phyloP scores from a whole-genome alignment of 2,113 vertebrate species.

The Aviceda subcristata region DNA sequence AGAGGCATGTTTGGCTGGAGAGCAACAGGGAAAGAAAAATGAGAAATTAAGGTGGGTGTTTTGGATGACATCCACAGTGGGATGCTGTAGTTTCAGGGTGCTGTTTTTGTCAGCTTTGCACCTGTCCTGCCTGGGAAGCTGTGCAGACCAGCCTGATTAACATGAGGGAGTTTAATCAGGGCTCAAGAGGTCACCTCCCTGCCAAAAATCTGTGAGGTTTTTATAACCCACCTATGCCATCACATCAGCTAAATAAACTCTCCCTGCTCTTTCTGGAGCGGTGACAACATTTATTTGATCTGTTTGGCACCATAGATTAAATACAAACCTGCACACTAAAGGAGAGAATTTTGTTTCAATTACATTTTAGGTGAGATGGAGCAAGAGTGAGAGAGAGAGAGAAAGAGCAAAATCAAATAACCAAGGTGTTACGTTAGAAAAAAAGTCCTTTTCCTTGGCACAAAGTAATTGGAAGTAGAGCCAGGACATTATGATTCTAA shows the following conservation, averaged over 20 bases:
- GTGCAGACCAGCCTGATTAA: neutral
- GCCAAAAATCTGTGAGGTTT: neutral
- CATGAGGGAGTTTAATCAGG: neutral
- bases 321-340: neutral
- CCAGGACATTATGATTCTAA: constrained; percentile 55
- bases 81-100: neutral
- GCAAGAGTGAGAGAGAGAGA: neutral
- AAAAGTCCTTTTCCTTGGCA: constrained; percentile 29
- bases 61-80: neutral
- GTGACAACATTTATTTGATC: constrained; percentile 4
- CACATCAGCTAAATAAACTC: constrained; percentile 34
- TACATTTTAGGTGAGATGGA: neutral
- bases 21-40: neutral
- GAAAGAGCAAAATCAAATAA: constrained; percentile 41
- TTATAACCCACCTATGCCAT: neutral
- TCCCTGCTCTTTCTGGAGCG: neutral
- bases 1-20: neutral
- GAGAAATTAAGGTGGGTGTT: neutral
- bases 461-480: neutral
- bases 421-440: constrained; percentile 21
- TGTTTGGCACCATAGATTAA: neutral
- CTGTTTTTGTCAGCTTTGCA: constrained; percentile 16
- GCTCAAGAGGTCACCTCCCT: neutral
- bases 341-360: neutral
- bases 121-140: neutral